A percentile compares a stretch with the other conserved stretches of the same genome.
phyloP scores from a whole-genome alignment of 2,888 invertebrate genomes.

The Megastigmus dorsalis region DNA sequence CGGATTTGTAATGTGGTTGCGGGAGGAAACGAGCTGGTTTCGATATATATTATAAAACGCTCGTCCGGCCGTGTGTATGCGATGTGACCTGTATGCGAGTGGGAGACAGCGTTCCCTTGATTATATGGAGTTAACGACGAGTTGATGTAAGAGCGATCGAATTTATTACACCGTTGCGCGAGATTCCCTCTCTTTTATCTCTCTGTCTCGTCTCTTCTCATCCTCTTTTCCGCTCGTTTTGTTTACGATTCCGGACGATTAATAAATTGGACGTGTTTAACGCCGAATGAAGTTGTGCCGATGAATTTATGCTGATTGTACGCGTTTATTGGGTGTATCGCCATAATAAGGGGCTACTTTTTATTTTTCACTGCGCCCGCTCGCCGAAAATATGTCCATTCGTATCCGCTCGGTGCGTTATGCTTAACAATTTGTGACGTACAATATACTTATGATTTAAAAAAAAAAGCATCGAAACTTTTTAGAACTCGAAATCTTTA shows the following conservation, averaged over 20 bases:
- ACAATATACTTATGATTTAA: no score
- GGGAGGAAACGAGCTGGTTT: slow-evolving; percentile 41
- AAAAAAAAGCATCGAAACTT: no score
- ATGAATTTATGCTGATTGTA: slow-evolving; percentile 26
- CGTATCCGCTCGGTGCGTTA: no score
- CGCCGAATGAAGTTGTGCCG: slow-evolving; percentile 26
- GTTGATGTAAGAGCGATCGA: slow-evolving; percentile 27
- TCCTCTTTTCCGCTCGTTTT: not conserved
- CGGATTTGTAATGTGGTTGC: slow-evolving; percentile 29
- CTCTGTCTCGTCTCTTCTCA: not conserved
- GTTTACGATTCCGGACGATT: slow-evolving; percentile 29
- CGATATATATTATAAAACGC: slow-evolving; percentile 38
- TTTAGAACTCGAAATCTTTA: no score
- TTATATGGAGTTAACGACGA: slow-evolving; percentile 28
- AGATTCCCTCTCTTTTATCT: not conserved
- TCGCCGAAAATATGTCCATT: no score
- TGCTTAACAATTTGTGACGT: no score
- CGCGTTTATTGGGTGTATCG: not conserved
- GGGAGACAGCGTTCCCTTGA: slow-evolving; percentile 10
- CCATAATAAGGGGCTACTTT: no score
- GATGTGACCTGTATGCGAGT: no score
- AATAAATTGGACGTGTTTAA: slow-evolving; percentile 27
- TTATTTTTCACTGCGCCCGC: no score
- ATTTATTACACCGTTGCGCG: slow-evolving; percentile 28
- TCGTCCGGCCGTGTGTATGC: no score